Conservation (phyloP, 2,888 invertebrate species). For the Chaitophorus viminalis region DNA sequence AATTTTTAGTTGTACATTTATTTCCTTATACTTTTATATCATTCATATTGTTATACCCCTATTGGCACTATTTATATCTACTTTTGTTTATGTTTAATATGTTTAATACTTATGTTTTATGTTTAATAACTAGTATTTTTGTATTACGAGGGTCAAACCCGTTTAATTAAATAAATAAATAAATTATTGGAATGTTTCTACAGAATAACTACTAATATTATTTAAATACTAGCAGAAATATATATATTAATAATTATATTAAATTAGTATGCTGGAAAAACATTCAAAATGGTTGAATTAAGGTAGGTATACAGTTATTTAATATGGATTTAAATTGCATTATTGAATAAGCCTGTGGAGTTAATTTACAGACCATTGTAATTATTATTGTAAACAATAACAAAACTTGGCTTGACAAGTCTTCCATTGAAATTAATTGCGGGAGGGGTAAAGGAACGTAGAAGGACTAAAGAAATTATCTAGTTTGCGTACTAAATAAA, state of each 20-base stretch:
- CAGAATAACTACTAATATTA: neutral
- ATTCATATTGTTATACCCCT: too few species aligned
- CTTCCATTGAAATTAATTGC: neutral
- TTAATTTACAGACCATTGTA: slow-evolving; percentile 26
- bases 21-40: too few species aligned
- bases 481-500: neutral
- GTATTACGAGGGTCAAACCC: too few species aligned
- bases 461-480: neutral
- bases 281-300: neutral
- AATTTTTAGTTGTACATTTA: too few species aligned
- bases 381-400: slow-evolving; percentile 32
- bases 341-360: neutral
- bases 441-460: too few species aligned
- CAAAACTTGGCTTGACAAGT: slow-evolving; percentile 22
- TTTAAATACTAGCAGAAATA: too few species aligned
- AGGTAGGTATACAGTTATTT: neutral
- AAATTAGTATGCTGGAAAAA: neutral
- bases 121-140: too few species aligned
- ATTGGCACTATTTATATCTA: too few species aligned
- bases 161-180: too few species aligned
- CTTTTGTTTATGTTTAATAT: too few species aligned
- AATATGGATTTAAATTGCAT: slow-evolving; percentile 28
- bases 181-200: neutral
- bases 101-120: too few species aligned
- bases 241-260: neutral